Percentiles rank a stretch among this genome's conserved stretches.
These are phyloP conservation scores for Phoenicopterus ruber DNA, from an alignment of 2,113 vertebrate genomes.

Conservation along the genomic window DNA sequence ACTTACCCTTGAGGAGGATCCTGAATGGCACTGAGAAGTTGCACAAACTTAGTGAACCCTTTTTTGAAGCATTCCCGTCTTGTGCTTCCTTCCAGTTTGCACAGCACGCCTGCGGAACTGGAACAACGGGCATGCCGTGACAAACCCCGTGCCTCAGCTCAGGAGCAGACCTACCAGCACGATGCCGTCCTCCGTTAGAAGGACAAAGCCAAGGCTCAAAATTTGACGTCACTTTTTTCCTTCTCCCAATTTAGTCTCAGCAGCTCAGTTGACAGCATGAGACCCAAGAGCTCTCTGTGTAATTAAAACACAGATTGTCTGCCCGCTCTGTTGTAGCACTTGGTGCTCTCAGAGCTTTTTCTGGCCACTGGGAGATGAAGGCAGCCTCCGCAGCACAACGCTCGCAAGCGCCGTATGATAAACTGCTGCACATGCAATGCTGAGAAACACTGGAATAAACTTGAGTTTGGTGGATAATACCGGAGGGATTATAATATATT, in stretches of 20 bases:
- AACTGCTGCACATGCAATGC: not conserved
- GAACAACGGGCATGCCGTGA: not conserved
- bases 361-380: not conserved
- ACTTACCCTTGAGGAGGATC: not conserved
- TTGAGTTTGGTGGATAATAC: not conserved
- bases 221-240: not conserved
- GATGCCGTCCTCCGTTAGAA: accelerated
- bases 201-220: not conserved
- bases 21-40: not conserved
- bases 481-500: not conserved
- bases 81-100: not conserved
- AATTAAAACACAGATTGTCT: not conserved
- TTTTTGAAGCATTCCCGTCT: not conserved
- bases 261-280: not conserved
- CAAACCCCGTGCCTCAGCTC: not conserved
- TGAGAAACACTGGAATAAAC: not conserved
- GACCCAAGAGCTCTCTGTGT: not conserved
- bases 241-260: not conserved
- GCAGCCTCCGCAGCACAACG: not conserved
- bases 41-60: accelerated
- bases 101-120: not conserved
- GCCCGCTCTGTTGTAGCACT: accelerated
- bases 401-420: not conserved
- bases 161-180: not conserved
- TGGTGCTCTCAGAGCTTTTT: not conserved